Base-by-base conservation (phyloP, 2,888 invertebrate genomes). In the Copidosoma aretas region DNA sequence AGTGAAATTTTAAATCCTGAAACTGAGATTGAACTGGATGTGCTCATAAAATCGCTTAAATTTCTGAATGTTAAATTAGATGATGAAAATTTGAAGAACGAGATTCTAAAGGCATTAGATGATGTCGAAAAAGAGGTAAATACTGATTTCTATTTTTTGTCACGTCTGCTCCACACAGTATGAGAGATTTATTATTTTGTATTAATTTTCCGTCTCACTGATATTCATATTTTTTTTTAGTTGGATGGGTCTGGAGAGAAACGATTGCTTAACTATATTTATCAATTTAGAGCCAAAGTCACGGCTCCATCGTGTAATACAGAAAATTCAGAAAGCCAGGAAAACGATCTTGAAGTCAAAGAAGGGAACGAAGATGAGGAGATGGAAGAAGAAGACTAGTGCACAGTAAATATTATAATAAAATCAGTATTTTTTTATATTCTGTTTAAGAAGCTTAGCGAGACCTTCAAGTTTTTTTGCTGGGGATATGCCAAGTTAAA, bases 31-130 rank as follows among this genome's bases (percentile, higher is more conserved):
- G 73, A 76, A 49, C 65, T 73, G n/a, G 73, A 77, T 14, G 71
- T 77, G 2, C 74, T 83, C 1, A 71, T 81, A 17, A 81, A 77
- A 65, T 78, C 79, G 4, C 72, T 83, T 12, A 80, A 76, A 58
- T 71, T 77, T 70, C 71, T 83, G 39, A 74, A 77, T 52, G 67
- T 81, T 17, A 70, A 77, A 10, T 72, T 80, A 22, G 79, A 80
- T 4, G 77, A 79, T 12, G 71, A 77, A 19, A 63, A 70, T 0
- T 73, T 77, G 10, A 79, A 75, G 59, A 67, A 78, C 25, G 75
- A 79, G 68, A 68, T 82, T 54, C 68, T 64, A 39, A 73, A 74
- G 53, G 78, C 79, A 17, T 71, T 79, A 5, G 72, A 79, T 1
- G 77, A 78, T 54, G 77, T 80, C 17, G 71, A 72, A 51, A 66